These are phyloP conservation scores for Drosophila anomalata DNA, from an alignment of 2,888 invertebrate genomes.

Conservation along the genomic window DNA sequence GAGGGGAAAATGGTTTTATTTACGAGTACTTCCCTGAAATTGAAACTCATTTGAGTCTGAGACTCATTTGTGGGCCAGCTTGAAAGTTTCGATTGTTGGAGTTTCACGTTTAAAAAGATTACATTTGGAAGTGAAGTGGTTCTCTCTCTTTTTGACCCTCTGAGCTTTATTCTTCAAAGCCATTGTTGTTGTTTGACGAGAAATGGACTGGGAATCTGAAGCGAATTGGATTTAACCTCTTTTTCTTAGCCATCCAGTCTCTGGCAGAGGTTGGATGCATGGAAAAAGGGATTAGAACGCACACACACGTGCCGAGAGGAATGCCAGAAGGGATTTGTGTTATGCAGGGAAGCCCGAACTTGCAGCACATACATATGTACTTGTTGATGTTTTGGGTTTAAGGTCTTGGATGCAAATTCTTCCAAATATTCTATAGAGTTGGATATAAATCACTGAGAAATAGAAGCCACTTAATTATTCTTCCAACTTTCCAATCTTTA, in stretches of 20 bases:
- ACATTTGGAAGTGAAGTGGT: slow-evolving; percentile 72
- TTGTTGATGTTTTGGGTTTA: slow-evolving; percentile 28
- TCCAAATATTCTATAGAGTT: neutral
- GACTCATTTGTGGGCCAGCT: slow-evolving; percentile 33
- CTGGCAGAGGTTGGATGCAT: slow-evolving; percentile 72
- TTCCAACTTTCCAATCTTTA: neutral
- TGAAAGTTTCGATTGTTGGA: slow-evolving; percentile 36
- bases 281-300: slow-evolving; percentile 63
- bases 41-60: slow-evolving; percentile 71
- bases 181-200: slow-evolving; percentile 28
- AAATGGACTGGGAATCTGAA: slow-evolving; percentile 49
- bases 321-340: slow-evolving; percentile 34
- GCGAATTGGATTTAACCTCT: slow-evolving; percentile 71
- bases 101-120: slow-evolving; percentile 77
- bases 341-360: slow-evolving; percentile 39
- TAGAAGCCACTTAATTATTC: neutral
- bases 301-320: slow-evolving; percentile 11
- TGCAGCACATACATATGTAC: slow-evolving; percentile 45
- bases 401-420: neutral
- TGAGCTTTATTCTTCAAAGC: slow-evolving; percentile 56
- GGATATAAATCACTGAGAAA: neutral
- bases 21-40: slow-evolving; percentile 36
- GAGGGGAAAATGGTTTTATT: slow-evolving; percentile 69
- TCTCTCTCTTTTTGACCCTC: slow-evolving; percentile 36
- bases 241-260: slow-evolving; percentile 42